These are phyloP conservation scores for Napeogenes sylphis DNA, from an alignment of 2,888 invertebrate genomes.

Conservation along the genomic window DNA sequence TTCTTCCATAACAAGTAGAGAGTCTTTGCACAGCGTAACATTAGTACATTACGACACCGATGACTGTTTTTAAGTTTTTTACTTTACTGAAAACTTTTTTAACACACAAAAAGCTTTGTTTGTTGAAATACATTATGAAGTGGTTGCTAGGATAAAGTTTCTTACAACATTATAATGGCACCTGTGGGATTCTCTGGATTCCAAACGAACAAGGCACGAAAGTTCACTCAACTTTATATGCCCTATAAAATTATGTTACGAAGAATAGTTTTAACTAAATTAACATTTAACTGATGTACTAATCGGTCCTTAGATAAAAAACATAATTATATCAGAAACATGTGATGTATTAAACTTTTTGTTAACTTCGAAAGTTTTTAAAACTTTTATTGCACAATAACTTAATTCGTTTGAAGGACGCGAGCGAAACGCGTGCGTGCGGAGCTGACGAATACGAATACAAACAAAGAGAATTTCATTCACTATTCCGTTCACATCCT, in stretches of 20 bases:
- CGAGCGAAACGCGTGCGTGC: constrained; percentile 42
- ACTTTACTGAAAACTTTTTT: constrained; percentile 9
- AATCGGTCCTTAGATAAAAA: neutral
- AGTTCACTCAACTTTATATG: constrained; percentile 72
- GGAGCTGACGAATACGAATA: constrained; percentile 30
- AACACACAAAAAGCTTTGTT: constrained; percentile 26
- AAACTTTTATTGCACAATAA: constrained; percentile 60
- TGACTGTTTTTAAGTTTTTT: constrained; percentile 11
- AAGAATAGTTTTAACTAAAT: constrained; percentile 10
- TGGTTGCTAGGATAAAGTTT: constrained; percentile 68
- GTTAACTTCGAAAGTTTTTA: constrained; percentile 55
- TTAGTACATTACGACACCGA: constrained; percentile 26
- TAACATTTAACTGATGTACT: constrained; percentile 9
- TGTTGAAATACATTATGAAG: constrained; percentile 36
- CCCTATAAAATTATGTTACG: constrained; percentile 36
- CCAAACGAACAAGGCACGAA: constrained; percentile 47
- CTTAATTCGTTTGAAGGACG: constrained; percentile 48
- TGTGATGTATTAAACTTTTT: constrained; percentile 8
- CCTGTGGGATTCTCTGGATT: constrained; percentile 65
- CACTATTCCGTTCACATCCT: constrained; percentile 4
- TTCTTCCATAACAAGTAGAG: constrained; percentile 66
- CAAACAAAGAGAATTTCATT: constrained; percentile 21
- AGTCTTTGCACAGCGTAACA: constrained; percentile 32
- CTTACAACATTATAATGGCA: constrained; percentile 67
- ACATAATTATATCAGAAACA: constrained; percentile 7